These are phyloP conservation scores for Lepidocyrtinus sp. DNA, from an alignment of 2,888 invertebrate genomes.

Conservation along the genomic window DNA sequence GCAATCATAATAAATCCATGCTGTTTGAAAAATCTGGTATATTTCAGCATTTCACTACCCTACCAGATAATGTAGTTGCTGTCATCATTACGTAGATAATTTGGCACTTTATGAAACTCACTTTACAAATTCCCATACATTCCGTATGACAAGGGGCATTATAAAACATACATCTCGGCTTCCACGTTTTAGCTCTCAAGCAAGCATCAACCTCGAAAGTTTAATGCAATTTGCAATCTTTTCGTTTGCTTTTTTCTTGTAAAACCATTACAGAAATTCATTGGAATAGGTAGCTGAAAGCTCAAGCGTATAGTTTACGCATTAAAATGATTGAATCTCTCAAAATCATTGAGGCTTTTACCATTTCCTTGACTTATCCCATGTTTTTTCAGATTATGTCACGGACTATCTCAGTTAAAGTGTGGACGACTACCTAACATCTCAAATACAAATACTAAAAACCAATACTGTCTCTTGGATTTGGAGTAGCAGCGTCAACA, in stretches of 20 bases:
- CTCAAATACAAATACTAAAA: background rate
- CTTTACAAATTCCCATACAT: no score
- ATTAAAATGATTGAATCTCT: background rate
- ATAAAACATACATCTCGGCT: no score
- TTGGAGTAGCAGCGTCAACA: background rate
- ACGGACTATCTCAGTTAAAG: background rate
- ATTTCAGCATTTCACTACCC: no score
- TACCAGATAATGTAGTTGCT: no score
- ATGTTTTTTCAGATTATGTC: background rate
- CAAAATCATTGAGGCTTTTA: background rate
- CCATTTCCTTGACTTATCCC: background rate
- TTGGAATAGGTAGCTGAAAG: no score
- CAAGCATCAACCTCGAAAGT: background rate
- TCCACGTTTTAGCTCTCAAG: background rate
- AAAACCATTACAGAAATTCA: background rate
- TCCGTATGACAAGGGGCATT: no score
- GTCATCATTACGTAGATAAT: no score
- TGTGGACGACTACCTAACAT: background rate
- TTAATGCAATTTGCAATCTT: background rate
- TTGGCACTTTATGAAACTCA: no score
- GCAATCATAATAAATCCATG: no score
- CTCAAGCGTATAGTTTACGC: no score
- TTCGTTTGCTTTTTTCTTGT: background rate
- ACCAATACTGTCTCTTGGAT: background rate
- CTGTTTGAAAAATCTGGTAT: no score